Evolutionary conservation across 2,888 invertebrate species (phyloP), one percentile per base, ranked within the genome.

Genomic region (Leptopilina myrica): DNA sequence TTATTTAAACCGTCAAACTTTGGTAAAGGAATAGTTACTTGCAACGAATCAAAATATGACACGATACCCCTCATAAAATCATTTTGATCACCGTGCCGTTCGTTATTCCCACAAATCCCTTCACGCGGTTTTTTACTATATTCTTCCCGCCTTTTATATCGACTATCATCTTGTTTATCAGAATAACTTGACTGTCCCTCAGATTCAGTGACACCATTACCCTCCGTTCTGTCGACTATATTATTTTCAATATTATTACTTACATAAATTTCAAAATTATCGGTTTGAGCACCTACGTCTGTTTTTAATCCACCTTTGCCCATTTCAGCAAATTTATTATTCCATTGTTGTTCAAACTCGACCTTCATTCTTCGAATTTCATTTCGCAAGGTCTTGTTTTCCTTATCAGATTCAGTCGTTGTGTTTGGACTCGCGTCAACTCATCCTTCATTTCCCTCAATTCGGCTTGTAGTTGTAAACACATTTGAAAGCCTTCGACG

Each of bases 31-130:
- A 59, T 59, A n/a, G n/a, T n/a, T 6, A 59, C 59, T 14, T 59
- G 59, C n/a, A 59, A 59, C n/a, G 59, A 59, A 5, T 59, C 59
- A n/a, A 59, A 59, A 59, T 59, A 59, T n/a, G 14, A n/a, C 59
- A 59, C 6, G 2, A 59, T n/a, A n/a, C 59, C 59, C n/a, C 59
- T 59, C 59, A 59, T 59, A 6, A 59, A 14, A 14, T 59, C n/a
- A 1, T n/a, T 5, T 6, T 59, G 59, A n/a, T 6, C 43, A 43
- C 20, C 20, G 20, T 20, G 20, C 20, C 20, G 20, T 20, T 20
- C 20, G 20, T 43, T 43, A 43, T 7, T 7, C 43, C 43, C 43
- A 1, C 43, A 43, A 43, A 43, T 7, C 7, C 43, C 43, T 43
- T 43, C 43, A 43, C 43, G 43, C 0, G 2, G 7, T 43, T 43